Conservation (phyloP, 30 jellyfish, hydroid and myxozoan genomes). For the Hydractinia symbiolongicarpus region DNA sequence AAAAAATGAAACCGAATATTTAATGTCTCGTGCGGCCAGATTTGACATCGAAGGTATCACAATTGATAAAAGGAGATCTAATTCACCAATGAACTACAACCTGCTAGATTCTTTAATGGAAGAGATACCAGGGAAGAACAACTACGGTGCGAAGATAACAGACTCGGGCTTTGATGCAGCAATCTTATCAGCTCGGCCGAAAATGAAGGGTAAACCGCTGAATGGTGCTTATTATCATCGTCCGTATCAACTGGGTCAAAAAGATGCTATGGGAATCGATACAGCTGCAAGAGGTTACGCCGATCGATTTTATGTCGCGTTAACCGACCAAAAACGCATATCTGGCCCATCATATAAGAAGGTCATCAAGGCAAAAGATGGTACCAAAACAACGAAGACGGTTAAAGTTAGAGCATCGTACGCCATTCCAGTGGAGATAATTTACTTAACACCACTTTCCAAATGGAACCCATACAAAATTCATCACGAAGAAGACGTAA, state of each 20-base stretch:
- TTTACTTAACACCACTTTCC: constrained; percentile 21
- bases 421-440: constrained; percentile 41
- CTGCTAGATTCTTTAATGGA: constrained; percentile 76
- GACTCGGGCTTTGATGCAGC: constrained; percentile 63
- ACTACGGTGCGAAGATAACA: constrained; percentile 52
- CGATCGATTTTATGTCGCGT: constrained; percentile 25
- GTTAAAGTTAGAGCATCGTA: constrained; percentile 8
- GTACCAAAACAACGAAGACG: not conserved
- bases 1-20: not conserved
- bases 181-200: constrained; percentile 30
- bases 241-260: constrained; percentile 40
- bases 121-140: constrained; percentile 91
- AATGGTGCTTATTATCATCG: constrained; percentile 72
- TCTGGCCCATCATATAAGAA: constrained; percentile 5
- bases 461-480: constrained; percentile 29
- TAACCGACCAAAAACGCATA: constrained; percentile 10
- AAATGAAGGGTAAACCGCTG: constrained; percentile 27
- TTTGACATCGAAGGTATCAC: constrained; percentile 7
- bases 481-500: not conserved
- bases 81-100: not conserved
- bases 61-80: not conserved
- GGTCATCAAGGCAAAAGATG: no score
- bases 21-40: not conserved
- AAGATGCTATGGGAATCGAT: constrained; percentile 36
- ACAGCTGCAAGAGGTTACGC: constrained; percentile 12